Base-by-base conservation (phyloP, 2,888 invertebrate species). In the Rotaria magnacalcarata region DNA sequence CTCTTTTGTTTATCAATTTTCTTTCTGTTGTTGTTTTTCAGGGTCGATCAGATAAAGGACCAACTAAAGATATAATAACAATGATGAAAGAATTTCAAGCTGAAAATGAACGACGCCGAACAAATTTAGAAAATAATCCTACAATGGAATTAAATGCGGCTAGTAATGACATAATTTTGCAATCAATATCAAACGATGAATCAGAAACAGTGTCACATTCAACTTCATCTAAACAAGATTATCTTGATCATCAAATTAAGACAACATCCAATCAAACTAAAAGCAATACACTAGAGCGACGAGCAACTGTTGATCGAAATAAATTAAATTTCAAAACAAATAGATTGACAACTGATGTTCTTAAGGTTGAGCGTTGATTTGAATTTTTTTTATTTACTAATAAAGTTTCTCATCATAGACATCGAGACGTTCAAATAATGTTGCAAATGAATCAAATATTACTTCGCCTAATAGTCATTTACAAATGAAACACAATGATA, bases 21-120 rank as follows among this genome's bases (percentile, higher is more conserved):
- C 2, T 2, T 5, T 80, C 4, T 14, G 24, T 24, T 24, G 1
- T 80, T n/a, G 3, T 27, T 34, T 50, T 50, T 50, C 47, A 80
- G 80, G 80, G 80, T 47, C 80, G 47, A 14, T 47, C 80, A n/a
- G 80, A 80, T 47, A 80, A 43, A 47, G 47, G 80, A 47, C 24
- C 47, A 80, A 5, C 43, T 24, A 80, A 80, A 80, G 80, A 80
- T 47, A 80, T 80, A 7, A 47, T 80, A 24, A 80, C 80, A 47
- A 24, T 80, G 47, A 80, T 80, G 80, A 47, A 14, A 80, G 80
- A 80, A 80, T 80, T 80, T 80, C 80, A 80, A 80, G 80, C 43
- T n/a, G 80, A 80, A 80, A 80, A 47, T 47, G 80, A 80, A 80
- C 80, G 80, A 80, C 43, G 14, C 3, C 43, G 19, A n/a, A 24